Conservation (phyloP, 92 coral and sea anemone species). For the Heteractis magnifica region DNA sequence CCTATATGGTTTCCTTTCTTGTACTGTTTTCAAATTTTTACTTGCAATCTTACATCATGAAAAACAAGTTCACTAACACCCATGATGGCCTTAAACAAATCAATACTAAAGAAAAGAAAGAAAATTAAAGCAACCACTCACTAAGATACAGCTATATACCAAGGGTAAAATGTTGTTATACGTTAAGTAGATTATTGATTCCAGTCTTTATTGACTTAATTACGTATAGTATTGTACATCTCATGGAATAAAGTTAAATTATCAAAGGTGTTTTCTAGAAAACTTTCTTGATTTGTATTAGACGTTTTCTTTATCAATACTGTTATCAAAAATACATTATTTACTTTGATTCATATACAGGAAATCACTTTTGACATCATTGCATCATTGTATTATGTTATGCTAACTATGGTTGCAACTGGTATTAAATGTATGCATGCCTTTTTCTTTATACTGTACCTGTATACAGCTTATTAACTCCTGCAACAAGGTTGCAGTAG, state of each 20-base stretch:
- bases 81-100: not conserved
- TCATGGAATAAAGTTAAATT: too few relatives aligned
- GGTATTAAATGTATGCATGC: not conserved
- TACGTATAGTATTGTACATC: not conserved
- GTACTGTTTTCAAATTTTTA: conserved; percentile 78
- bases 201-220: not conserved
- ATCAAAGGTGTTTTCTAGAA: not conserved
- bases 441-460: not conserved
- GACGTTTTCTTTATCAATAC: not conserved
- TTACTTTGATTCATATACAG: not conserved
- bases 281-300: not conserved
- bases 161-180: too few relatives aligned
- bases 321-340: conserved; percentile 10
- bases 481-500: too few relatives aligned
- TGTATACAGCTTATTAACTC: not conserved
- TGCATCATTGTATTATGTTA: not conserved
- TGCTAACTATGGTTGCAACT: too few relatives aligned
- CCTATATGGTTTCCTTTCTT: conserved; percentile 79
- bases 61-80: not conserved
- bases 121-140: not conserved
- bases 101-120: conserved; percentile 2
- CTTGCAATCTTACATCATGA: conserved; percentile 61
- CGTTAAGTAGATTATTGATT: not conserved
- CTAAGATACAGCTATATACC: not conserved
- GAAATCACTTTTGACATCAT: not conserved